Evolutionary conservation across 2,113 vertebrate species (phyloP).

Genomic region (Chroicocephalus ridibundus): DNA sequence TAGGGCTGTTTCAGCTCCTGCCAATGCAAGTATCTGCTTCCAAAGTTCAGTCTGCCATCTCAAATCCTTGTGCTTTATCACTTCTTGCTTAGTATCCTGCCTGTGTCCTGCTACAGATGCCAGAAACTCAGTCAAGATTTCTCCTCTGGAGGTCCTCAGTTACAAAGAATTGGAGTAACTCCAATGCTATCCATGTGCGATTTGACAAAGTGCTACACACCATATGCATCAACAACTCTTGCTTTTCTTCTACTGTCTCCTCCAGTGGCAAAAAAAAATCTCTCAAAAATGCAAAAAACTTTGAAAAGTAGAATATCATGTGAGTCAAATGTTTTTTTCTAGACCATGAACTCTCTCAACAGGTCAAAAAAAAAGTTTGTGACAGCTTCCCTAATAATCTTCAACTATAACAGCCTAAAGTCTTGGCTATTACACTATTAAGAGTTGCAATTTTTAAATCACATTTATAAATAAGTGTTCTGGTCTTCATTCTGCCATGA

Average conservation of each 20-base stretch:
- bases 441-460: not conserved
- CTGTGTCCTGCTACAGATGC: not conserved
- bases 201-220: not conserved
- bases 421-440: not conserved
- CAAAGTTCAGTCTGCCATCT: not conserved
- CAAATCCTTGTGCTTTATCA: not conserved
- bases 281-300: not conserved
- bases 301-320: not conserved
- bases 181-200: not conserved
- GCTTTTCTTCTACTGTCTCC: not conserved
- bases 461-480: not conserved
- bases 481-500: not conserved
- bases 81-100: not conserved
- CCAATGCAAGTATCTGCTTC: not conserved
- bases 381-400: not conserved
- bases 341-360: not conserved
- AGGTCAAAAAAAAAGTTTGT: not conserved
- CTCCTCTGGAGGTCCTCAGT: not conserved
- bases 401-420: not conserved
- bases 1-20: not conserved
- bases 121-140: not conserved
- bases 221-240: not conserved
- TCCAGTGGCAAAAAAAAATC: not conserved
- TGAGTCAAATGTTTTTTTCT: not conserved
- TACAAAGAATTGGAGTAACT: not conserved